These are phyloP conservation scores for Parthenolecanium corni DNA, from an alignment of 2,888 invertebrate species.

Conservation along the genomic window DNA sequence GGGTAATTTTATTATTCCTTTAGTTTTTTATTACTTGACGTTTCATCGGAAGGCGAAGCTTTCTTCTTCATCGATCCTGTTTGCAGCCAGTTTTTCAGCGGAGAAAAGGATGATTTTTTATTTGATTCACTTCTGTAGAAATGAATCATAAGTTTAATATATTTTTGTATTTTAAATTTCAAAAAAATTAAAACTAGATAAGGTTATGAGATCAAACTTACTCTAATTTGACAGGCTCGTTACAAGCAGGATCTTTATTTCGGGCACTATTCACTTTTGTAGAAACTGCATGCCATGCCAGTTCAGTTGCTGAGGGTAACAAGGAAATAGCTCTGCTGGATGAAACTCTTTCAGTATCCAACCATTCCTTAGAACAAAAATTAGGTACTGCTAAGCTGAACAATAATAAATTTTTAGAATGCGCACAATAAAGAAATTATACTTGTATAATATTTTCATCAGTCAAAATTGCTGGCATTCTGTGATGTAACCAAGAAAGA, in stretches of 20 bases:
- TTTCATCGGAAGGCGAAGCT: neutral
- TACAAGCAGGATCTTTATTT: conserved; percentile 47
- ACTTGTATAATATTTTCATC: conserved; percentile 53
- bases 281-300: conserved; percentile 60
- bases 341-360: conserved; percentile 48
- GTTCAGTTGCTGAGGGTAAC: conserved; percentile 44
- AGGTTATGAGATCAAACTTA: too few species aligned
- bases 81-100: conserved; percentile 1
- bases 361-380: conserved; percentile 48
- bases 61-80: neutral
- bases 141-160: neutral
- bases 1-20: too few species aligned
- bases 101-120: neutral
- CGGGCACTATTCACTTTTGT: conserved; percentile 58
- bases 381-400: conserved; percentile 9
- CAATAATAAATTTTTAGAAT: conserved; percentile 3
- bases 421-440: conserved; percentile 30
- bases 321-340: conserved; percentile 45
- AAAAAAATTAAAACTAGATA: too few species aligned
- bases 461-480: conserved; percentile 68
- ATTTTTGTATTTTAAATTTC: neutral
- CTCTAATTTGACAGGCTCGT: conserved; percentile 36
- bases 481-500: conserved; percentile 61
- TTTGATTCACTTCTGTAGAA: neutral
- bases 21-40: neutral